A percentile compares a stretch with the other conserved stretches of the same genome.
phyloP scores from a whole-genome alignment of 2,113 vertebrate genomes.

The Tachycineta bicolor region DNA sequence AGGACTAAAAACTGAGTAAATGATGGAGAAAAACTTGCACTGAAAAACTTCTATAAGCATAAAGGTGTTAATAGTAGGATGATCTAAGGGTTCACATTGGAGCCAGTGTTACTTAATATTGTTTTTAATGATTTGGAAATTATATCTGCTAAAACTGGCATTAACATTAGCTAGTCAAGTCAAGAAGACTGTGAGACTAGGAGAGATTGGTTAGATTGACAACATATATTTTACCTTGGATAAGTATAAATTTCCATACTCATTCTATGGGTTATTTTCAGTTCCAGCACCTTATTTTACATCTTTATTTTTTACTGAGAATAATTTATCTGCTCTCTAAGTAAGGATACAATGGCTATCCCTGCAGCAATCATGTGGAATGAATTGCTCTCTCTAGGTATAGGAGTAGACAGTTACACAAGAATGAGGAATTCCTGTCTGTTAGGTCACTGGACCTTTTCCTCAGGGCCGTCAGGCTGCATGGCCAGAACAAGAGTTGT shows the following conservation, averaged over 20 bases:
- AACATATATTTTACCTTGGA: background rate
- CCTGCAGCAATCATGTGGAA: background rate
- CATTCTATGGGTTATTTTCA: background rate
- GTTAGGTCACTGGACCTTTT: background rate
- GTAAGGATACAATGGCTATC: background rate
- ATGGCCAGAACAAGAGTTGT: background rate
- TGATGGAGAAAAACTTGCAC: background rate
- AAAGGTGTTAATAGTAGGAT: background rate
- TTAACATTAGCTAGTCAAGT: background rate
- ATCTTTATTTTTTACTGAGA: background rate
- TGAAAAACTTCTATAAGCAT: background rate
- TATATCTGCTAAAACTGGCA: background rate
- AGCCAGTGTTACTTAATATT: background rate
- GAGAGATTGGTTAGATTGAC: background rate
- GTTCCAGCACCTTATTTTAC: background rate
- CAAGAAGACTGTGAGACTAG: background rate
- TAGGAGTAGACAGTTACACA: background rate
- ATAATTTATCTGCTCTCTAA: background rate
- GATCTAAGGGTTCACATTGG: background rate
- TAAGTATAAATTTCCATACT: background rate
- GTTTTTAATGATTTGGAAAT: background rate
- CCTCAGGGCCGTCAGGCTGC: background rate
- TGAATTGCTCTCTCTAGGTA: background rate
- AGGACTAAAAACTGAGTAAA: background rate
- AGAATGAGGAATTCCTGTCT: background rate